Base-by-base conservation (phyloP, 2,797 vertebrate genomes). In the Orestias chungarensis region DNA sequence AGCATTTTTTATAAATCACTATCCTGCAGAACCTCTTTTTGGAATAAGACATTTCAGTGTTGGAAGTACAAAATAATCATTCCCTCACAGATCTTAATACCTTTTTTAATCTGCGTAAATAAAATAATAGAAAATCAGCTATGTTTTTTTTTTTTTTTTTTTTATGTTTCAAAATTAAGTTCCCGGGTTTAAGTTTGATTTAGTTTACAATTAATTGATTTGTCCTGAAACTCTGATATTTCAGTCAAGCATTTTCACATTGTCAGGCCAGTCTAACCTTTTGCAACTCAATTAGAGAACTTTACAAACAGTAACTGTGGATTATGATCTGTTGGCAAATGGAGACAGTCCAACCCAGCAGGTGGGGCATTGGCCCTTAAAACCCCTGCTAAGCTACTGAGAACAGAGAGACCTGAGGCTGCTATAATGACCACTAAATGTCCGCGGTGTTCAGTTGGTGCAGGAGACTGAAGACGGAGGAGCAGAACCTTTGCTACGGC, bases 371-470 rank as follows among this genome's bases (percentile, higher is more conserved):
- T 85, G 77, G 76, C 84, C 80, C 81, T 81, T 78, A 47, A 85
- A 80, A 87, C 89, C 90, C 92, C 90, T 78, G 82, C 88, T 75
- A 85, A 66, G 88, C 82, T 84, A 85, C 82, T 86, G 81, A 89
- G 86, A 88, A 87, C 78, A 85, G 83, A 82, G 76, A 83, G 76
- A 86, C 73, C 81, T 72, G 81, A 66, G 66, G 57, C 76, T 78
- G 74, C 88, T 86, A 88, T 94, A 92, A 93, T 94, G 90, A 92
- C 88, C 91, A 86, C 91, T 94, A 89, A 94, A 93, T 85, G 90
- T 92, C 87, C 86, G 77, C 68, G 73, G 80, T 84, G 89, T 84
- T 90, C 90, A 89, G 77, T 88, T 93, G 87, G 91, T 90, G 93
- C 82, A 82, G 90, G 87, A 91, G 92, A 92, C 78, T 89, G 90